Percentiles rank a stretch among this genome's conserved stretches.
Evolutionary conservation across 1,140 invertebrate genomes (phyloP).

Genomic region (Lasioglossum baleicum): DNA sequence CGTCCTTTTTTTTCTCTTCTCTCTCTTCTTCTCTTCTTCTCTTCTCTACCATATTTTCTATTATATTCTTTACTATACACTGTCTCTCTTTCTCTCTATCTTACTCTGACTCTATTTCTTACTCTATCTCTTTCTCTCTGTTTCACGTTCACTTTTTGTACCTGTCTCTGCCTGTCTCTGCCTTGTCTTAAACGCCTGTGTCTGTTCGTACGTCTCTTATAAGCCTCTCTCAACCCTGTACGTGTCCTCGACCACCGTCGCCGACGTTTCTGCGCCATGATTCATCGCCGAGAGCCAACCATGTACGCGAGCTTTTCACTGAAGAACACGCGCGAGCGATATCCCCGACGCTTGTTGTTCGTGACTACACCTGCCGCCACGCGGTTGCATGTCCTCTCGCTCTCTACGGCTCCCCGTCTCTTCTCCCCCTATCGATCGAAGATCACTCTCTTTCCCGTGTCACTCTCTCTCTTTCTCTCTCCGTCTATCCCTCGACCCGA

Average conservation of each 20-base stretch:
- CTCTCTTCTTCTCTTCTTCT: slow-evolving; percentile 31
- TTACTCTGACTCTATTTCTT: slow-evolving; percentile 6
- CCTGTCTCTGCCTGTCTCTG: slow-evolving; percentile 7
- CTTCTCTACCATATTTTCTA: background rate
- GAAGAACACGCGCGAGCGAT: slow-evolving; percentile 8
- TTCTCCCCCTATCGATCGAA: background rate
- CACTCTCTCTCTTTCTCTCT: slow-evolving; percentile 51
- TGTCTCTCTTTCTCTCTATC: slow-evolving; percentile 27
- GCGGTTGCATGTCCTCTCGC: slow-evolving; percentile 6
- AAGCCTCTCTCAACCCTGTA: slow-evolving; percentile 20
- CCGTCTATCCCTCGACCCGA: slow-evolving; percentile 44
- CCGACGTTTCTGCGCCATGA: slow-evolving; percentile 5
- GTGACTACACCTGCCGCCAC: slow-evolving; percentile 24
- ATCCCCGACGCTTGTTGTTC: background rate
- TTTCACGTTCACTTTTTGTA: slow-evolving; percentile 16
- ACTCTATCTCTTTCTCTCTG: slow-evolving; percentile 32
- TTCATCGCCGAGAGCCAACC: slow-evolving; percentile 19
- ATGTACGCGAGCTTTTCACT: background rate
- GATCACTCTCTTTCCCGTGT: background rate
- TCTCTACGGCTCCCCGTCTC: background rate
- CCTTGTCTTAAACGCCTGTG: slow-evolving; percentile 8
- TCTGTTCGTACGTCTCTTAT: slow-evolving; percentile 9
- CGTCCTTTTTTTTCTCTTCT: slow-evolving; percentile 22
- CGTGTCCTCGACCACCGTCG: slow-evolving; percentile 29
- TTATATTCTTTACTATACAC: background rate